Conservation (phyloP, 2,888 invertebrate genomes). For the Xylota sylvarum region DNA sequence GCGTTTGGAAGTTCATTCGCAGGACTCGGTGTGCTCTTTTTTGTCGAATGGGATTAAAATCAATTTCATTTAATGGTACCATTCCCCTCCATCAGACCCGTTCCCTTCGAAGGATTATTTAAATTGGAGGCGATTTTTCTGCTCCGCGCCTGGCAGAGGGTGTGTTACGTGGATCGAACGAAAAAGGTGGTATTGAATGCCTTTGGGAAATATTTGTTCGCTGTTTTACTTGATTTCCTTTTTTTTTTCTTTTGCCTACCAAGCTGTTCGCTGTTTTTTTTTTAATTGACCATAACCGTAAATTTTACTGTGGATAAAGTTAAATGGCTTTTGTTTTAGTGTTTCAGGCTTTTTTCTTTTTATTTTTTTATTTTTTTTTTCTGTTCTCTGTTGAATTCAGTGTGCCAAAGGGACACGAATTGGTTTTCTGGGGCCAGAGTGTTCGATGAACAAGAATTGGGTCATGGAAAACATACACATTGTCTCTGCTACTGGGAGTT, state of each 20-base stretch:
- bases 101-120: slow-evolving; percentile 60
- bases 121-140: slow-evolving; percentile 66
- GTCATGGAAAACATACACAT: slow-evolving; percentile 33
- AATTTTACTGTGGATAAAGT: slow-evolving; percentile 74
- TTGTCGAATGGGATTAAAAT: slow-evolving; percentile 68
- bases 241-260: slow-evolving; percentile 8
- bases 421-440: background rate
- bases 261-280: slow-evolving; percentile 23
- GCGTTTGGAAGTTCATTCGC: slow-evolving; percentile 33
- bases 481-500: slow-evolving; percentile 9
- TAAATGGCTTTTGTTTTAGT: slow-evolving; percentile 73
- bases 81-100: slow-evolving; percentile 17
- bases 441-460: slow-evolving; percentile 34
- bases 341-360: slow-evolving; percentile 34
- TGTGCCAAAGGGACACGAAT: slow-evolving; percentile 6
- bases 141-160: slow-evolving; percentile 43
- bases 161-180: background rate
- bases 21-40: slow-evolving; percentile 30
- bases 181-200: background rate
- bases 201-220: slow-evolving; percentile 34
- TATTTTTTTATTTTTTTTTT: background rate
- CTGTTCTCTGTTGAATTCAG: background rate
- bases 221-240: slow-evolving; percentile 7
- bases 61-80: slow-evolving; percentile 72
- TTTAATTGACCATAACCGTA: slow-evolving; percentile 77